phyloP scores from a whole-genome alignment of 1,140 invertebrate genomes.

The Nephila pilipes region DNA sequence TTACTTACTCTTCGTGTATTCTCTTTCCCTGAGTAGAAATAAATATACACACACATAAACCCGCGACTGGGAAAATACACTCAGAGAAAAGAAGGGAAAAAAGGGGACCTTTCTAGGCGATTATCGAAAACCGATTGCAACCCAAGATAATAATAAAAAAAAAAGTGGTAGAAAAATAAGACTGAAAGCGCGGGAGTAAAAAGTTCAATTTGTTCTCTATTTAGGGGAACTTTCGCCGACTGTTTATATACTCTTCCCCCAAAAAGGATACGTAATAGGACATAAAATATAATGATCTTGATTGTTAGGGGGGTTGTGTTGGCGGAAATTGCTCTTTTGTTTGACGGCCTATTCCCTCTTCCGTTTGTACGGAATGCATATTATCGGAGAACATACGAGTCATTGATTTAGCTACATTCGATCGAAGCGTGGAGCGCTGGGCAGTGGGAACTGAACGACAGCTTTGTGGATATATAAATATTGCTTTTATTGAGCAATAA shows the following conservation, averaged over 20 bases:
- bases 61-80: neutral
- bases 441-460: conserved; percentile 18
- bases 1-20: conserved; percentile 23
- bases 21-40: neutral
- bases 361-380: conserved; percentile 29
- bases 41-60: conserved; percentile 19
- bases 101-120: neutral
- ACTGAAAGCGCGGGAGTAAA: neutral
- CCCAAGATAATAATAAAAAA: conserved; percentile 38
- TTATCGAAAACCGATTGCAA: conserved; percentile 62
- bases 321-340: conserved; percentile 51
- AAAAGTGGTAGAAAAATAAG: neutral
- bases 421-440: neutral
- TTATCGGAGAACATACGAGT: conserved; percentile 51
- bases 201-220: conserved; percentile 55
- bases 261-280: conserved; percentile 37
- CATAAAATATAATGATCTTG: conserved; percentile 64
- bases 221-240: conserved; percentile 39
- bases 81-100: neutral
- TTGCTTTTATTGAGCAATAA: conserved; percentile 48
- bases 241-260: conserved; percentile 8
- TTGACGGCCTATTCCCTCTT: neutral
- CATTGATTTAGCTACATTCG: conserved; percentile 42
- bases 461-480: conserved; percentile 38
- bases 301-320: conserved; percentile 46